Percentiles rank a stretch among this genome's conserved stretches.
phyloP scores from a whole-genome alignment of 2,888 invertebrate genomes.

The Lithophane socia region DNA sequence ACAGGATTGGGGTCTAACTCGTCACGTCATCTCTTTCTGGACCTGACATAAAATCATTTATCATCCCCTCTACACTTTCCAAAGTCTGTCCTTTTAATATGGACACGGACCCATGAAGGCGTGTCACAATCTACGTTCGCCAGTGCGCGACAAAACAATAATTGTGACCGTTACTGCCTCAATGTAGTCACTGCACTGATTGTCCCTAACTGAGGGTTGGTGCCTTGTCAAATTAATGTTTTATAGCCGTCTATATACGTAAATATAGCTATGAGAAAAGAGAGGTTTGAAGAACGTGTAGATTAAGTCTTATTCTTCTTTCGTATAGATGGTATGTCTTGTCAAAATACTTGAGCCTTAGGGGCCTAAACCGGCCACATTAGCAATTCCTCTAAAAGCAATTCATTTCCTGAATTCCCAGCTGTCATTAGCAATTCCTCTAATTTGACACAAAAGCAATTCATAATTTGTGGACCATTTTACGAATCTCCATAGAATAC shows the following conservation, averaged over 20 bases:
- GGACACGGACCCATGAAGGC: constrained; percentile 58
- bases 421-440: too few species aligned
- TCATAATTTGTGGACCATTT: too few species aligned
- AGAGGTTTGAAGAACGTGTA: background rate
- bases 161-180: constrained; percentile 61
- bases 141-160: constrained; percentile 65
- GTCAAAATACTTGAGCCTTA: background rate
- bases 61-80: constrained; percentile 33
- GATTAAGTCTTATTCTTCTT: background rate
- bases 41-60: background rate
- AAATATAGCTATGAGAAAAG: constrained; percentile 8
- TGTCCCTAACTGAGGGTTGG: constrained; percentile 45
- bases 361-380: too few species aligned
- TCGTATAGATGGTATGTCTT: background rate
- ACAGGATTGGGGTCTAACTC: background rate
- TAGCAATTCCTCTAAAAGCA: too few species aligned
- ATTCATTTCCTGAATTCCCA: too few species aligned
- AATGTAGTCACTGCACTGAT: constrained; percentile 55
- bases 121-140: constrained; percentile 62
- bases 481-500: too few species aligned
- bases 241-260: constrained; percentile 48
- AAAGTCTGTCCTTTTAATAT: constrained; percentile 51
- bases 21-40: background rate
- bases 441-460: too few species aligned
- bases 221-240: constrained; percentile 61